Base-by-base conservation (phyloP, 2,113 vertebrate genomes). In the Tupaia tana region DNA sequence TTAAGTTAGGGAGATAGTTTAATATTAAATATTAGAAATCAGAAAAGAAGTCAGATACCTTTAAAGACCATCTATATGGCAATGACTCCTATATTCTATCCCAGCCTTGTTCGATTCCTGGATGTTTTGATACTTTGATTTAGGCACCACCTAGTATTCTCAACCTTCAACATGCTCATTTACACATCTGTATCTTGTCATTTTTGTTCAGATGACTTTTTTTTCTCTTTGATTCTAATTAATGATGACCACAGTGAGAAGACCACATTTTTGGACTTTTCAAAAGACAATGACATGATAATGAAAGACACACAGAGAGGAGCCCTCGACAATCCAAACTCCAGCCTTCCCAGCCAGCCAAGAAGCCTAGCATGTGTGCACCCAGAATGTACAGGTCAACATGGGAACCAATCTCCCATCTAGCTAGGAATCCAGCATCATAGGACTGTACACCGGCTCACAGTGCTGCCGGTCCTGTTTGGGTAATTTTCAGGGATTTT, bases 21-120 rank as follows among this genome's bases (percentile, higher is more conserved):
- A 75, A 67, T 82, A 84, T 13, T 69, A 86, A 88, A 82, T 91
- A 86, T 63, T 93, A 74, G 6, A 86, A 69, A 63, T 24, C 43
- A 25, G 8, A 52, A 52, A 64, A 64, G 93, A 74, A 16, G 52
- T 67, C 34, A 85, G 6, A 58, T 19, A 16, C 15, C 20, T 34
- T 90, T 81, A 81, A 56, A 66, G 59, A 27, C 22, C 9, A 52
- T 24, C 22, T 88, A 11, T 29, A 54, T 70, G 13, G 19, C 59
- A 29, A 52, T 22, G 12, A 22, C 1, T 34, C 56, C 9, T 78
- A 1, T 64, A 3, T 43, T 14, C 31, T 86, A 6, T 74, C 34
- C 0, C 9, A 88, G 75, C 27, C 18, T 24, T 52, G 16, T 78
- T 34, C 69, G 31, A 73, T 71, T 18, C 22, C 24, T 79, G 71